phyloP scores from a whole-genome alignment of 2,797 vertebrate species.

The Dallia pectoralis region DNA sequence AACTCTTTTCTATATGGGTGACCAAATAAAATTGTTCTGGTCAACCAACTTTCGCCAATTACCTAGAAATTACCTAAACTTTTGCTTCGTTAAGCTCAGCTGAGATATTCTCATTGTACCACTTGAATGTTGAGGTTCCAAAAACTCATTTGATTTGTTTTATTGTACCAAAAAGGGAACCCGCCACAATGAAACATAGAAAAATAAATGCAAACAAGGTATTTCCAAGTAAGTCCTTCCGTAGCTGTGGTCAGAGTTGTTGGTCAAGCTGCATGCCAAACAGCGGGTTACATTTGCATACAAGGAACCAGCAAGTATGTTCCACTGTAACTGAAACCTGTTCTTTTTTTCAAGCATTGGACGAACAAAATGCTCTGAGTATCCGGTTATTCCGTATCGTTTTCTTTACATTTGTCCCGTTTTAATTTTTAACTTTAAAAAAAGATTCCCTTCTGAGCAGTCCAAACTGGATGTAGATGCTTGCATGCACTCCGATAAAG shows the following conservation, averaged over 20 bases:
- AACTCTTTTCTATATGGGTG: conserved; percentile 22
- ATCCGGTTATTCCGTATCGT: conserved; percentile 5
- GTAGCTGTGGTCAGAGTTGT: conserved; percentile 46
- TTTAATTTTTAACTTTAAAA: conserved; percentile 12
- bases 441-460: conserved; percentile 39
- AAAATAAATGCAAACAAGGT: conserved; percentile 60
- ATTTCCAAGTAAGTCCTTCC: conserved; percentile 46
- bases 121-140: conserved; percentile 51
- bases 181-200: conserved; percentile 43
- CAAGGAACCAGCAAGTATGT: conserved; percentile 4
- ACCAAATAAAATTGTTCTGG: conserved; percentile 32
- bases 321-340: neutral
- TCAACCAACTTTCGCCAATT: conserved; percentile 25
- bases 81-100: conserved; percentile 35
- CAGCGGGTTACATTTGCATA: conserved; percentile 8
- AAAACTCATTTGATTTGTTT: conserved; percentile 38
- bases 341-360: conserved; percentile 27
- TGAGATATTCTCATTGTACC: conserved; percentile 57
- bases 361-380: conserved; percentile 12
- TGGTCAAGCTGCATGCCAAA: conserved; percentile 33
- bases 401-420: conserved; percentile 10
- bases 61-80: conserved; percentile 36
- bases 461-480: conserved; percentile 57
- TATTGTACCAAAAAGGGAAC: conserved; percentile 54
- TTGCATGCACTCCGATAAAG: conserved; percentile 74